Conservation (phyloP, 2,888 invertebrate genomes). For the Dromius quadrimaculatus region DNA sequence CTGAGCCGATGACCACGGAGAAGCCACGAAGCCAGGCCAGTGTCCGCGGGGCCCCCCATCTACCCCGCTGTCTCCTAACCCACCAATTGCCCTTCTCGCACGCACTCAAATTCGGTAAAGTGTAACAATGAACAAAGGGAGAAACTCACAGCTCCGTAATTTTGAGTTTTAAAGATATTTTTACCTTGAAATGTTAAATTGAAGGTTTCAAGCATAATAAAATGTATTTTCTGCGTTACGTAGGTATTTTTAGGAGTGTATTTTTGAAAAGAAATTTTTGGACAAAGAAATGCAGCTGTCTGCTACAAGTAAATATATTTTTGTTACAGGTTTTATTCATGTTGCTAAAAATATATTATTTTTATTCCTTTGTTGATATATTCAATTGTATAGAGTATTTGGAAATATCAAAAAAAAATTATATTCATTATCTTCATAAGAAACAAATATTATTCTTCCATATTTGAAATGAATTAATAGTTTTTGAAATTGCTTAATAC, state of each 20-base stretch:
- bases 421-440: no score
- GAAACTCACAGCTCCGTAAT: slow-evolving; percentile 2
- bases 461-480: no score
- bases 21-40: slow-evolving; percentile 43
- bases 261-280: slow-evolving; percentile 1
- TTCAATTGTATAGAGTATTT: no score
- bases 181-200: background rate
- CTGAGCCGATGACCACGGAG: slow-evolving; percentile 57
- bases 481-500: no score
- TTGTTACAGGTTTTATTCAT: no score
- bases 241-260: background rate
- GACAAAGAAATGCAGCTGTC: slow-evolving; percentile 1
- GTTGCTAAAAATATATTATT: no score
- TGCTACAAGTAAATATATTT: no score
- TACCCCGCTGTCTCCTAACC: slow-evolving; percentile 12
- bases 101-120: slow-evolving; percentile 33
- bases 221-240: no score
- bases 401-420: no score
- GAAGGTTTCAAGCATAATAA: background rate
- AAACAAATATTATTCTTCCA: no score
- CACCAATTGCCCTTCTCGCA: no score
- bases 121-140: slow-evolving; percentile 14
- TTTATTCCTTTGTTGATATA: no score
- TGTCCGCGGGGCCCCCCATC: slow-evolving; percentile 18
- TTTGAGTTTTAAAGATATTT: background rate